A percentile compares a stretch with the other conserved stretches of the same genome.
Evolutionary conservation across 2,113 vertebrate genomes (phyloP).

Genomic region (Procapra przewalskii): DNA sequence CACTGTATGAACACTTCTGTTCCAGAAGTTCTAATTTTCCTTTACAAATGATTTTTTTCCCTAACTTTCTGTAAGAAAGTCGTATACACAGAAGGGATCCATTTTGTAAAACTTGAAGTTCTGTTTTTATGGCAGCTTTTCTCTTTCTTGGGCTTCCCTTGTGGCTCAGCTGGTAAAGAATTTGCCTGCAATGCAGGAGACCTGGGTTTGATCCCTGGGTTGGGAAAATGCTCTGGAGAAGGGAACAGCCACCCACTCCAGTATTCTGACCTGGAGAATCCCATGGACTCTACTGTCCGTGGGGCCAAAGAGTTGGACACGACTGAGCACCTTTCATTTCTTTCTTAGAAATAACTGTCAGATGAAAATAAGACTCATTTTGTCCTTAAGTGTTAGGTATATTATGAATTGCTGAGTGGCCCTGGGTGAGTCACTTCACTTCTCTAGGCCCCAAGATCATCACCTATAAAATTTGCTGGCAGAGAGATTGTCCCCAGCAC

Average conservation of each 20-base stretch:
- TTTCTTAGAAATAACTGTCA: neutral
- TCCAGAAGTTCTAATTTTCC: neutral
- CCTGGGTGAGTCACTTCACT: neutral
- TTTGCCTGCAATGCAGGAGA: neutral
- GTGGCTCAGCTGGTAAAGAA: neutral
- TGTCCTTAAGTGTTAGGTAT: neutral
- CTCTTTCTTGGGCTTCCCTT: neutral
- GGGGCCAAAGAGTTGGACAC: neutral
- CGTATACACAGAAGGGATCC: neutral
- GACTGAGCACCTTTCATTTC: fast-evolving
- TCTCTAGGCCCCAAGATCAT: neutral
- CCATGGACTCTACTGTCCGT: neutral
- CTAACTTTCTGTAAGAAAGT: neutral
- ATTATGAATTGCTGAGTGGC: neutral
- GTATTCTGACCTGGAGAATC: neutral
- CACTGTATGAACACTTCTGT: neutral
- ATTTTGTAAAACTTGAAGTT: neutral
- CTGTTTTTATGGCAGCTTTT: neutral
- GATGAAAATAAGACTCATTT: neutral
- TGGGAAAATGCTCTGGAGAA: neutral
- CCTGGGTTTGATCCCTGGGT: neutral
- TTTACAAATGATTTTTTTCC: neutral
- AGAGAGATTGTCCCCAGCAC: no score
- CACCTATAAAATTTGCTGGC: neutral
- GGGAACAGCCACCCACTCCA: neutral